Percentiles rank a stretch among this genome's conserved stretches.
Conservation (phyloP, 2,888 invertebrate genomes). For the Steromphala cineraria region DNA sequence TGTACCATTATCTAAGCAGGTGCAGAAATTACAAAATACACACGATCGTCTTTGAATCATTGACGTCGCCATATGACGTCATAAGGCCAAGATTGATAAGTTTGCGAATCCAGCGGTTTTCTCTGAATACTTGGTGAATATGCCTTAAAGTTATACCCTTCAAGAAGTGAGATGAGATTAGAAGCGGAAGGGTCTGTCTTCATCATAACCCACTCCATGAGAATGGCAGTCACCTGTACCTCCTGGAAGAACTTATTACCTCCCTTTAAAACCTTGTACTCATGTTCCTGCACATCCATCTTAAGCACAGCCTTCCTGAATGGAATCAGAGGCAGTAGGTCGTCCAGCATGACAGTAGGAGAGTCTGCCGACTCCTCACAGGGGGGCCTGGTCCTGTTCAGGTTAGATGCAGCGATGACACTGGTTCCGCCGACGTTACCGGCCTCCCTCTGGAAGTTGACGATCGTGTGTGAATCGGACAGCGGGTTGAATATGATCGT, state of each 20-base stretch:
- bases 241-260: not conserved
- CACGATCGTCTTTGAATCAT: too few species aligned
- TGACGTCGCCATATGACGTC: constrained; percentile 1
- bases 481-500: constrained; percentile 23
- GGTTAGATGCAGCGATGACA: not conserved
- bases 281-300: constrained; percentile 11
- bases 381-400: not conserved
- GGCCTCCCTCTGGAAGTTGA: not conserved
- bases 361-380: not conserved
- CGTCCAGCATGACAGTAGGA: not conserved
- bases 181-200: not conserved
- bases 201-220: constrained; percentile 13
- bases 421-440: not conserved
- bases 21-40: too few species aligned
- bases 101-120: not conserved
- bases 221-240: not conserved
- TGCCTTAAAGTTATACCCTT: not conserved
- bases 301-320: constrained; percentile 14
- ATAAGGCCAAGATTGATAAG: constrained; percentile 3
- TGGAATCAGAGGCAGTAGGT: not conserved
- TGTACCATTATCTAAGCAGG: too few species aligned
- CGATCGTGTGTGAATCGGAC: not conserved
- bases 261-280: not conserved
- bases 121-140: not conserved
- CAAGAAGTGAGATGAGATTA: not conserved